Evolutionary conservation across 64 coral and sea anemone species (phyloP).

Genomic region (Actinia equina): DNA sequence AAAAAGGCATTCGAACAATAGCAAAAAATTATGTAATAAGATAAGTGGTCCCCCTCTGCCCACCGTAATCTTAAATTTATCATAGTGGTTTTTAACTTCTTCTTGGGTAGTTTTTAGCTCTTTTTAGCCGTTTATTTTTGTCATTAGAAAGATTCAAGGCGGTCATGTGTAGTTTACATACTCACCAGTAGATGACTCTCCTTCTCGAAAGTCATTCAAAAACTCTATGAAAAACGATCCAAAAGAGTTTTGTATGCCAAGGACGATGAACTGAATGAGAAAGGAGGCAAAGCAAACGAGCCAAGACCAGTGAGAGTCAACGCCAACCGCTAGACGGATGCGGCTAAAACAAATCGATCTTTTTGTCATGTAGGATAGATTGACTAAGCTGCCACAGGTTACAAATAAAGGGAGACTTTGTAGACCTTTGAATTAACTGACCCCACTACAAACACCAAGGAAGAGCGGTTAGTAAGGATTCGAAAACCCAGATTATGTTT

Average conservation of each 20-base stretch:
- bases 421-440: neutral
- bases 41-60: too few relatives aligned
- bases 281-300: conserved; percentile 77
- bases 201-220: conserved; percentile 65
- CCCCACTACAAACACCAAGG: neutral
- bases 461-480: neutral
- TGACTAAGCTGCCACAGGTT: neutral
- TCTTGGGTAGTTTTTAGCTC: too few relatives aligned
- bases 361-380: neutral
- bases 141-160: neutral
- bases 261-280: conserved; percentile 65
- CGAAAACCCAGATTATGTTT: neutral
- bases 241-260: conserved; percentile 84
- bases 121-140: too few relatives aligned
- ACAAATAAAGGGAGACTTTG: neutral
- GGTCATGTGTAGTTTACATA: neutral
- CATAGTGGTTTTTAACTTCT: too few relatives aligned
- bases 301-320: conserved; percentile 81
- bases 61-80: too few relatives aligned
- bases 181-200: conserved; percentile 87
- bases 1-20: too few relatives aligned
- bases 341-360: neutral
- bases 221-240: conserved; percentile 84
- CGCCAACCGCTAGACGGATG: conserved; percentile 8
- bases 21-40: too few relatives aligned